Conservation (phyloP, 2,113 vertebrate genomes). For the Microtus richardsoni region DNA sequence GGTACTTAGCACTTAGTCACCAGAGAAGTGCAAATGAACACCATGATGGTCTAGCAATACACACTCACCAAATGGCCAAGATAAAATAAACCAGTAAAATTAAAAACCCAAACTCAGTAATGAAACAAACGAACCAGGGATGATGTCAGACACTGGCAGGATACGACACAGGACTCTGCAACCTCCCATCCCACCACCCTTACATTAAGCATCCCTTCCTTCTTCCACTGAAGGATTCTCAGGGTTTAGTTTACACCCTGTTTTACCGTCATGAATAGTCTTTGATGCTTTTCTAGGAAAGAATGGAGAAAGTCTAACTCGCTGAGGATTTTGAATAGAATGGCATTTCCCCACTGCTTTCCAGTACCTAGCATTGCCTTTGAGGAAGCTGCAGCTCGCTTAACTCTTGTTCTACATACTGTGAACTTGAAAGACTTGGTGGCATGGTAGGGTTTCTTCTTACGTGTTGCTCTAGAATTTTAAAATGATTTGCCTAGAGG, state of each 20-base stretch:
- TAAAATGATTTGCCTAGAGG: background rate
- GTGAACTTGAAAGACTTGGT: background rate
- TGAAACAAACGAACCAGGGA: background rate
- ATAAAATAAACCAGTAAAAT: background rate
- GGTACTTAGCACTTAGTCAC: background rate
- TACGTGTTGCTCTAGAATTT: background rate
- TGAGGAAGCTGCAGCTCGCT: background rate
- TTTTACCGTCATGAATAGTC: background rate
- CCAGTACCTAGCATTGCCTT: background rate
- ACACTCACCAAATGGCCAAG: background rate
- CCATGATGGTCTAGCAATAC: background rate
- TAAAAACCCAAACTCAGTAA: background rate
- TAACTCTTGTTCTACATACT: background rate
- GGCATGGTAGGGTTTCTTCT: background rate
- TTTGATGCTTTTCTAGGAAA: background rate
- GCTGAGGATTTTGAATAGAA: background rate
- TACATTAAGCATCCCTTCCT: background rate
- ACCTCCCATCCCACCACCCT: background rate
- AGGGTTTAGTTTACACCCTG: background rate
- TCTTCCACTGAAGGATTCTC: background rate
- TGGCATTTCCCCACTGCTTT: background rate
- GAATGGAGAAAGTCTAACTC: background rate
- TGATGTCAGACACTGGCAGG: background rate
- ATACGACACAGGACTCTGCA: too few relatives aligned
- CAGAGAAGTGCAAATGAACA: constrained; percentile 1